Conservation (phyloP, 2,113 vertebrate species). For the Indicator maculatus region DNA sequence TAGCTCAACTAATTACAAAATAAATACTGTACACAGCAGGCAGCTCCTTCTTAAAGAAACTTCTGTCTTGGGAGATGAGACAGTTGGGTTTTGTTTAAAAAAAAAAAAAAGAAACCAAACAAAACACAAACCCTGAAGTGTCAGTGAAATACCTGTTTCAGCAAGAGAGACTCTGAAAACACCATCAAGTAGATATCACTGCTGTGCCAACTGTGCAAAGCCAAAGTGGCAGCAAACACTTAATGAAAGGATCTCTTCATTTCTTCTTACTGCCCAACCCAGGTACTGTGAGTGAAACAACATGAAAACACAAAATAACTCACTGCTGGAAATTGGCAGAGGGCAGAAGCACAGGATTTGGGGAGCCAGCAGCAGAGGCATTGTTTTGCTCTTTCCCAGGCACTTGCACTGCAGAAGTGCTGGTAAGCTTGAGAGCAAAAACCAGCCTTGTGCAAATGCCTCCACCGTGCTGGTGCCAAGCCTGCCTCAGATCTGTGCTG, state of each 20-base stretch:
- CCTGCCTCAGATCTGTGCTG: fast-evolving
- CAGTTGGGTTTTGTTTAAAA: neutral
- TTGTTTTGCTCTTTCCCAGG: neutral
- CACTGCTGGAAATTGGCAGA: neutral
- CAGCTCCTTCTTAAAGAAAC: constrained; percentile 38
- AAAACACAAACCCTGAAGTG: neutral
- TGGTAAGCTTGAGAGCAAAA: neutral
- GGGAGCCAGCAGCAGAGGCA: fast-evolving
- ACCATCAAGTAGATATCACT: neutral
- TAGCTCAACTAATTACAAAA: constrained; percentile 63
- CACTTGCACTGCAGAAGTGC: neutral
- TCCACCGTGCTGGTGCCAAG: fast-evolving
- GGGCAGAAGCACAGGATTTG: neutral
- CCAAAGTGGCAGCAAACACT: neutral
- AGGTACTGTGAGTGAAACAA: neutral
- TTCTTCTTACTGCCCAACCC: neutral
- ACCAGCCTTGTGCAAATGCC: neutral
- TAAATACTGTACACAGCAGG: constrained; percentile 28
- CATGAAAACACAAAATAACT: neutral
- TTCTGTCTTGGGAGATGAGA: constrained; percentile 34
- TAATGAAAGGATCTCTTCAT: neutral
- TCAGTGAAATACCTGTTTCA: neutral
- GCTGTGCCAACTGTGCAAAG: neutral
- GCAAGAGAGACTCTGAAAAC: neutral
- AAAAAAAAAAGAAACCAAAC: neutral